Evolutionary conservation across 1,140 invertebrate genomes (phyloP).

Genomic region (Megathymus violae): DNA sequence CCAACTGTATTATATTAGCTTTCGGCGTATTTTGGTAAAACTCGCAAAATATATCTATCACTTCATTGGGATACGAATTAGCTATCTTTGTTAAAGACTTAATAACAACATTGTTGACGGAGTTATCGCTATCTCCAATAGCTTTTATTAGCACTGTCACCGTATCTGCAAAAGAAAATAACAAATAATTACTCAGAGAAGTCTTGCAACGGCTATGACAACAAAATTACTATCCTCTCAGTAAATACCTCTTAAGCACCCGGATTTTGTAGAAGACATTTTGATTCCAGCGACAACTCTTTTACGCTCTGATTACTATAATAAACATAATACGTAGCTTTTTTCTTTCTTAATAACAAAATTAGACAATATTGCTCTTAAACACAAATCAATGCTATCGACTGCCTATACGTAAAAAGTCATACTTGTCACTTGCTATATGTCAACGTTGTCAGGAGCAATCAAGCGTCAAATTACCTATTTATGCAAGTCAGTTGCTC

Average conservation of each 20-base stretch:
- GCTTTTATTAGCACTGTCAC: slow-evolving; percentile 76
- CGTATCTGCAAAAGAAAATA: slow-evolving; percentile 66
- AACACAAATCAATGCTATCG: no score
- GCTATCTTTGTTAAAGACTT: slow-evolving; percentile 81
- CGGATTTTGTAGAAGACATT: slow-evolving; percentile 48
- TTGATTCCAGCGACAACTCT: slow-evolving; percentile 18
- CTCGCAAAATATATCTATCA: slow-evolving; percentile 77
- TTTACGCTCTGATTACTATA: slow-evolving; percentile 14
- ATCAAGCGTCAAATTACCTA: no score
- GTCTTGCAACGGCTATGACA: slow-evolving; percentile 24
- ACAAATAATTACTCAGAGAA: slow-evolving; percentile 25
- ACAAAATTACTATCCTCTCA: slow-evolving; percentile 32
- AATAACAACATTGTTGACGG: slow-evolving; percentile 78
- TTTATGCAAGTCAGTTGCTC: no score
- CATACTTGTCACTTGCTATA: no score
- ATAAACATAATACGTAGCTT: slow-evolving; percentile 20
- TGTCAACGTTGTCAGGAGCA: no score
- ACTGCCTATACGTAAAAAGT: no score
- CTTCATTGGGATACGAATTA: slow-evolving; percentile 73
- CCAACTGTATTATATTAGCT: slow-evolving; percentile 64
- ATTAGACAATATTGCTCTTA: slow-evolving; percentile 12
- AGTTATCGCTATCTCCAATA: slow-evolving; percentile 73
- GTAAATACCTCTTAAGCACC: slow-evolving; percentile 58
- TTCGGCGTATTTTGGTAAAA: slow-evolving; percentile 72
- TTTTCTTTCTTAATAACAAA: slow-evolving; percentile 6